Evolutionary conservation across 2,113 vertebrate species (phyloP).

Genomic region (Pseudorhombus dupliciocellatus): DNA sequence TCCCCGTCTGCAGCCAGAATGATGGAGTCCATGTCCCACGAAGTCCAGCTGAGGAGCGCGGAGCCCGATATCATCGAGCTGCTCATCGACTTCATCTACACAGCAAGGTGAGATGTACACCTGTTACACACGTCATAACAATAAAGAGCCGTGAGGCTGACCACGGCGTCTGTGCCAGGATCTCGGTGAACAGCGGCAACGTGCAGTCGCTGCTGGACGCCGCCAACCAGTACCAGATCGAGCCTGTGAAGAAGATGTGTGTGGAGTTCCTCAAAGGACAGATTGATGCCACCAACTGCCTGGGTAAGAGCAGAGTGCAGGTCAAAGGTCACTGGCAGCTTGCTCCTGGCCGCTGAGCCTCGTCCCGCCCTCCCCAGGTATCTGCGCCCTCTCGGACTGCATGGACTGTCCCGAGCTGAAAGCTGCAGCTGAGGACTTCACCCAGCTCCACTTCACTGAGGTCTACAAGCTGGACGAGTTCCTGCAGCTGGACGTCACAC

Average conservation of each 20-base stretch:
- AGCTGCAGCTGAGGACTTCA: constrained; percentile 70
- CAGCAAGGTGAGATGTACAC: constrained; percentile 91
- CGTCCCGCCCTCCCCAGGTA: constrained; percentile 41
- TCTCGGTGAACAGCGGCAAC: constrained; percentile 97
- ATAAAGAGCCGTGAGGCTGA: no score
- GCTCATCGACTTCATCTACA: constrained; percentile 96
- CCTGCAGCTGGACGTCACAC: constrained; percentile 66
- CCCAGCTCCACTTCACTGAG: constrained; percentile 75
- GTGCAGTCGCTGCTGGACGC: constrained; percentile 96
- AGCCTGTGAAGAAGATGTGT: constrained; percentile 99
- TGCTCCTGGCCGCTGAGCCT: not conserved
- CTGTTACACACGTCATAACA: no score
- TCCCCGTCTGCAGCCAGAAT: constrained; percentile 86
- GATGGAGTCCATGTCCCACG: constrained; percentile 95
- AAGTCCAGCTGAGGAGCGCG: constrained; percentile 95
- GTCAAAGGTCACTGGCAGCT: no score
- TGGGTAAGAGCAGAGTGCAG: constrained; percentile 82
- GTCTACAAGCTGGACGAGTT: constrained; percentile 77
- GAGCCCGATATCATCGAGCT: constrained; percentile 96
- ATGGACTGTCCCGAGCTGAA: constrained; percentile 78
- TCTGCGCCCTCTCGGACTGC: constrained; percentile 64
- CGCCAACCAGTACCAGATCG: constrained; percentile 98
- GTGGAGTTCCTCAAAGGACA: constrained; percentile 97
- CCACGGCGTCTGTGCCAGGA: constrained; percentile 82
- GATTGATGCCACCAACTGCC: constrained; percentile 96